Conservation (phyloP, 2,797 vertebrate genomes). For the Diplodus puntazzo region DNA sequence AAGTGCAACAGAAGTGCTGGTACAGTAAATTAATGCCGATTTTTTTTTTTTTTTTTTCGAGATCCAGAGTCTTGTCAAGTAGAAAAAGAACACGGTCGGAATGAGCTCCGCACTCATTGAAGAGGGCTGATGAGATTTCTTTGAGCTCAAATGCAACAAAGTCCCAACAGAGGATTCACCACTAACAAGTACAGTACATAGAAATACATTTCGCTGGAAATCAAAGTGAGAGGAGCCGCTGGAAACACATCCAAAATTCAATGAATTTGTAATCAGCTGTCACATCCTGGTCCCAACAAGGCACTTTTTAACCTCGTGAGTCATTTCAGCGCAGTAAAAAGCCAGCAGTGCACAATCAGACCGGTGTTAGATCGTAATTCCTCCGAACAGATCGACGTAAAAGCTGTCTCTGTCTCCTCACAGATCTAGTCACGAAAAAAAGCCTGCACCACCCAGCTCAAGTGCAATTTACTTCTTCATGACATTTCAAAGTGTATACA, state of each 20-base stretch:
- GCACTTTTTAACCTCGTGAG: conserved; percentile 1
- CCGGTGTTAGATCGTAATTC: not conserved
- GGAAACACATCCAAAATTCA: conserved; percentile 1
- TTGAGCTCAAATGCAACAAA: not conserved
- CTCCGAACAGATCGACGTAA: not conserved
- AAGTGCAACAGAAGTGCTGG: not conserved
- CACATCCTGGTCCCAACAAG: conserved; percentile 9
- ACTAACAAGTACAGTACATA: conserved; percentile 4
- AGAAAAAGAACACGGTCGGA: not conserved
- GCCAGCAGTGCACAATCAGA: not conserved
- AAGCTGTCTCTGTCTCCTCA: not conserved
- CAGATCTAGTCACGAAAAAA: too few species aligned
- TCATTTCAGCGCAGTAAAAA: conserved; percentile 16
- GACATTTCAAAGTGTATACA: too few species aligned
- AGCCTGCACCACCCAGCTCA: not conserved
- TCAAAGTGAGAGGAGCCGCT: conserved; percentile 9
- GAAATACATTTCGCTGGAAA: not conserved
- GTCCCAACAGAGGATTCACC: not conserved
- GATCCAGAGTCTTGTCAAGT: conserved; percentile 15
- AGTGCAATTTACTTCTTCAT: not conserved
- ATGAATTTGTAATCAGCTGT: not conserved
- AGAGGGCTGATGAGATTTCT: not conserved
- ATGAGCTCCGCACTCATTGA: not conserved
- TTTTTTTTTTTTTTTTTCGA: not conserved
- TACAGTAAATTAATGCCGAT: conserved; percentile 16